A percentile compares a stretch with the other conserved stretches of the same genome.
phyloP scores from a whole-genome alignment of 2,888 invertebrate species.

The Melitaea athalia region DNA sequence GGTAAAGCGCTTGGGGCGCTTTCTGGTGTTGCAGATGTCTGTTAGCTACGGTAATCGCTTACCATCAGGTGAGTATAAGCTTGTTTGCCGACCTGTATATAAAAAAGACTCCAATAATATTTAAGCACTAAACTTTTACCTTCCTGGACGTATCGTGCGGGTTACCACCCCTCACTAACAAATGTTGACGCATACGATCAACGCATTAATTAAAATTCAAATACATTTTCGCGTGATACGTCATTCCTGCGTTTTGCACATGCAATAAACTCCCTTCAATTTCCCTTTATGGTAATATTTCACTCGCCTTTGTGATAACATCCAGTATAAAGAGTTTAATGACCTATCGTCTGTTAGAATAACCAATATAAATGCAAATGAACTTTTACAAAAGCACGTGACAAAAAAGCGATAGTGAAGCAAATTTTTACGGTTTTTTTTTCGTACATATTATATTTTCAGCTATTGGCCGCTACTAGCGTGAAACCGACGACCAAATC shows the following conservation, averaged over 20 bases:
- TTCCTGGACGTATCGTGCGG: background rate
- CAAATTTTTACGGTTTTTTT: background rate
- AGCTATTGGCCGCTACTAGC: background rate
- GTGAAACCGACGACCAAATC: too few relatives aligned
- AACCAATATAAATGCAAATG: constrained; percentile 27
- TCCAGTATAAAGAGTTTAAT: constrained; percentile 7
- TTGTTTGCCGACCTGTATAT: too few relatives aligned
- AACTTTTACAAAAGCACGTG: constrained; percentile 8
- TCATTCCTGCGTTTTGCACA: background rate
- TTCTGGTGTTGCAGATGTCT: too few relatives aligned
- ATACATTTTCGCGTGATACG: constrained; percentile 9
- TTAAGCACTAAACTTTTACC: background rate
- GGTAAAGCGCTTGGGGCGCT: too few relatives aligned
- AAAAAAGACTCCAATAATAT: too few relatives aligned
- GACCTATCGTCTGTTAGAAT: constrained; percentile 4
- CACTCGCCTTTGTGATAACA: constrained; percentile 7
- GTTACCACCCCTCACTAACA: background rate
- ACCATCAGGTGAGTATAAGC: too few relatives aligned
- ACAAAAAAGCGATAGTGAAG: background rate
- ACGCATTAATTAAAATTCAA: background rate
- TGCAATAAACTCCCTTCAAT: background rate
- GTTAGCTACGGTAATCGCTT: too few relatives aligned
- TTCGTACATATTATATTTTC: background rate
- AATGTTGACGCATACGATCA: background rate
- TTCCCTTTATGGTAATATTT: constrained; percentile 12